Evolutionary conservation across 2,113 vertebrate species (phyloP).

Genomic region (Neolamprologus longior): DNA sequence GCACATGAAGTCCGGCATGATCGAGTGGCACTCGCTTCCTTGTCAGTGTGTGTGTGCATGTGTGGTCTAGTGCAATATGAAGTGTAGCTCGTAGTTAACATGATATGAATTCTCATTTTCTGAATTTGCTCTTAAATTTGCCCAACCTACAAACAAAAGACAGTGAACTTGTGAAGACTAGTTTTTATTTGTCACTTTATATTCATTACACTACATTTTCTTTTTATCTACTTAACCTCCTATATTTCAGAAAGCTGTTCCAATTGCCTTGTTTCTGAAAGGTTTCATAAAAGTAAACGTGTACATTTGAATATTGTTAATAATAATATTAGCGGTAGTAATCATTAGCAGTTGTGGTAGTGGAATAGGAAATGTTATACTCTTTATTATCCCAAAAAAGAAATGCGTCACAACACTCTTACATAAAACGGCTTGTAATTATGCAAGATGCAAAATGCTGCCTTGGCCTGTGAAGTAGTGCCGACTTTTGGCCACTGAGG

Average conservation of each 20-base stretch:
- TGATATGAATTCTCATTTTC: not conserved
- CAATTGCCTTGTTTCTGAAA: not conserved
- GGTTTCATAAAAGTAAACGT: not conserved
- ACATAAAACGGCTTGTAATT: constrained; percentile 42
- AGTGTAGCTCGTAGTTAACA: not conserved
- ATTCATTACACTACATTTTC: not conserved
- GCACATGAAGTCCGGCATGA: constrained; percentile 56
- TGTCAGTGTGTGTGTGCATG: not conserved
- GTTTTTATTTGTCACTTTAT: not conserved
- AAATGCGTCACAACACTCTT: constrained; percentile 40
- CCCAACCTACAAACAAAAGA: not conserved
- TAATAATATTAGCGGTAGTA: not conserved
- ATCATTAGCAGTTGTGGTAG: not conserved
- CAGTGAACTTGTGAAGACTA: not conserved
- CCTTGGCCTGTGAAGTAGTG: not conserved
- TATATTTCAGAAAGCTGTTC: not conserved
- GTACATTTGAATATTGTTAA: not conserved
- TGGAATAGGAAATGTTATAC: not conserved
- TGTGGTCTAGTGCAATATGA: not conserved
- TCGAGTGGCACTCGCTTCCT: not conserved
- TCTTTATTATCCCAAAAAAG: not conserved
- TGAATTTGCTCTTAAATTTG: not conserved
- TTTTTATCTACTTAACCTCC: not conserved
- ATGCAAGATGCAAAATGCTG: constrained; percentile 17
- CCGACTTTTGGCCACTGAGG: not conserved